Percentiles rank a stretch among this genome's conserved stretches.
These are phyloP conservation scores for Erannis defoliaria DNA, from an alignment of 2,888 invertebrate genomes.

Conservation along the genomic window DNA sequence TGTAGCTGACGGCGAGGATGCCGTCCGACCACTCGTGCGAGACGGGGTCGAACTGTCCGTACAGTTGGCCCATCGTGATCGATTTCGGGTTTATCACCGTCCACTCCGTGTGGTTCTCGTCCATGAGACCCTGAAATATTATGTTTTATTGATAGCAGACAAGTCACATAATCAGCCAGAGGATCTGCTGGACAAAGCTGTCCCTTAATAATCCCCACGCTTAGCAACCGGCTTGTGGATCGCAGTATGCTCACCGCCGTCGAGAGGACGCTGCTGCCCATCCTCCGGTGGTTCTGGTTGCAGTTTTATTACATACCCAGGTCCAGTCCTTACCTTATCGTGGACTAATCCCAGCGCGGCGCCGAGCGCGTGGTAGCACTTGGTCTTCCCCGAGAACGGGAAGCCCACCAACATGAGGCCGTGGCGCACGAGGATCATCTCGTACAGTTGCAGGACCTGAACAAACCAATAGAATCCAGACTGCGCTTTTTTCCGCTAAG, in stretches of 20 bases:
- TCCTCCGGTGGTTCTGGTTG: too few species aligned
- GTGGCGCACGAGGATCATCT: conserved; percentile 98
- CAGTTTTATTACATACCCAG: too few species aligned
- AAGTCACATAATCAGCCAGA: too few species aligned
- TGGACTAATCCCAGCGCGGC: conserved; percentile 92
- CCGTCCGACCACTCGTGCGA: conserved; percentile 98
- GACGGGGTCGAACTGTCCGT: conserved; percentile 97
- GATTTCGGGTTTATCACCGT: conserved; percentile 97
- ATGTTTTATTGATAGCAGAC: too few species aligned
- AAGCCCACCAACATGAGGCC: conserved; percentile 97
- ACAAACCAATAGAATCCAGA: conserved; percentile 12
- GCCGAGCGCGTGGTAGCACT: conserved; percentile 94
- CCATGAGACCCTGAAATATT: conserved; percentile 88
- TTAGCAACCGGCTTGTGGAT: too few species aligned
- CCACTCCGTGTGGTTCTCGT: conserved; percentile 92
- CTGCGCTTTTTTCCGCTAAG: too few species aligned
- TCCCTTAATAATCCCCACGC: too few species aligned
- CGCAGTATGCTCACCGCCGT: too few species aligned
- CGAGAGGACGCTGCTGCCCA: too few species aligned
- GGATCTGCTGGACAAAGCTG: too few species aligned
- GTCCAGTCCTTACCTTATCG: conserved; percentile 87
- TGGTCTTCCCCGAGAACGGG: conserved; percentile 97
- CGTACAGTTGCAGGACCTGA: conserved; percentile 91
- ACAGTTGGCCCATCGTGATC: conserved; percentile 97
- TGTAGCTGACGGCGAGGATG: conserved; percentile 93